Base-by-base conservation (phyloP, 2,113 vertebrate species). In the Silurus asotus region DNA sequence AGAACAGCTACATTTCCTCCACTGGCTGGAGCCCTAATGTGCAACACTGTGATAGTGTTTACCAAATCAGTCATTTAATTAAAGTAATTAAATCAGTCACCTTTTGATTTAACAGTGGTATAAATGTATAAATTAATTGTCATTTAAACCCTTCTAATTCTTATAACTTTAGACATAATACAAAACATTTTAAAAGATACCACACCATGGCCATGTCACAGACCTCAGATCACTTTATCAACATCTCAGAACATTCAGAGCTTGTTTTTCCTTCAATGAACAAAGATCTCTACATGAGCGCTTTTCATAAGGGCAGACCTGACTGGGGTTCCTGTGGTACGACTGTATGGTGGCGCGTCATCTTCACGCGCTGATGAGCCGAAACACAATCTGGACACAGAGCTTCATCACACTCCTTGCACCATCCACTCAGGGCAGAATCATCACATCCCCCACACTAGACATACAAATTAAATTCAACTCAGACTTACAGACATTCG, bases 331-430 rank as follows among this genome's bases (percentile, higher is more conserved):
- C 67, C 92, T 90, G 45, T 91, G 91, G 61, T 89, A 84, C 91
- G 56, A 97, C 93, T 0, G 93, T 94, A 89, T 97, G 96, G 83
- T 95, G 94, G 84, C 95, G 96, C 53, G 96, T 97, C 90, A 96
- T 93, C 81, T 96, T 96, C 67, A 97, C 96, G 15, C 96, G 90
- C 86, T 93, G 95, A 83, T 97, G 96, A 0, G 96, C 96, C 49
- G 94, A 95, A 69, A 96, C 95, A 0, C 96, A 97, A 0, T 94
- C 95, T 45, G 93, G 94, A 4, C 96, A 97, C 48, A 97, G 91
- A 0, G 95, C 94, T 88, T 97, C 96, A 0, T 93, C 94, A 48
- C 96, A 97, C 85, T 97, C 95, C 86, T 94, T 90, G 62, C 96
- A 97, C 90, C 95, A 97, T 81, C 95, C 95, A 81, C 92, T 95